Percentiles rank a stretch among this genome's conserved stretches.
Conservation (phyloP, 2,888 invertebrate genomes). For the Leptinotarsa rubiginosa region DNA sequence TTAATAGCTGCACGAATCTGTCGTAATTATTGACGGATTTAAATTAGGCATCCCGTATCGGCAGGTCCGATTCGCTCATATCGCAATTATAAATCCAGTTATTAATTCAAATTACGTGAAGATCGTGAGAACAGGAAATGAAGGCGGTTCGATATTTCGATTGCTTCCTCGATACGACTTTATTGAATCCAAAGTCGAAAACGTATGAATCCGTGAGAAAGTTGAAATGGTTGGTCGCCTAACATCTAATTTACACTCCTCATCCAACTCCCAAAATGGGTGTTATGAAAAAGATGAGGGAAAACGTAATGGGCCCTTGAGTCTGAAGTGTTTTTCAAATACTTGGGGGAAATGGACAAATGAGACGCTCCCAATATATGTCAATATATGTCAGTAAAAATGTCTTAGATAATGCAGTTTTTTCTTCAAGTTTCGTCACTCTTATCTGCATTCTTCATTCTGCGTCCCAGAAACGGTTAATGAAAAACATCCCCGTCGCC, state of each 20-base stretch:
- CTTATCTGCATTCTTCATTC: too few relatives aligned
- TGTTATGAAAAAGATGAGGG: too few relatives aligned
- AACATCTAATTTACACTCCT: too few relatives aligned
- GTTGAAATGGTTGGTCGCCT: not conserved
- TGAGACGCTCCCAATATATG: too few relatives aligned
- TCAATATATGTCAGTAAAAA: too few relatives aligned
- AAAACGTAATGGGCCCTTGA: too few relatives aligned
- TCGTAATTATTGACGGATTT: not conserved
- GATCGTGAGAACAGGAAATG: slow-evolving; percentile 12
- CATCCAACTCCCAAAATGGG: too few relatives aligned
- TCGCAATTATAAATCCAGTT: not conserved
- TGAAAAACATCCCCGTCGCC: not conserved
- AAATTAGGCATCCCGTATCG: not conserved
- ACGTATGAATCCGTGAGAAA: not conserved
- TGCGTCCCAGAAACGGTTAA: not conserved
- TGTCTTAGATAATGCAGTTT: too few relatives aligned
- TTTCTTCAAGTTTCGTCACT: too few relatives aligned
- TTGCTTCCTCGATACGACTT: not conserved
- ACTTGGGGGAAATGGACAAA: too few relatives aligned
- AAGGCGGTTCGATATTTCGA: not conserved
- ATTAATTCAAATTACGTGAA: slow-evolving; percentile 7
- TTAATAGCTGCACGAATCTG: not conserved
- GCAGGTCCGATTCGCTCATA: not conserved
- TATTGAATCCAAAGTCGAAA: not conserved
- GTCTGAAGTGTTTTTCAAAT: too few relatives aligned